A percentile compares a stretch with the other conserved stretches of the same genome.
phyloP scores from a whole-genome alignment of 2,888 invertebrate genomes.

The Oscheius sp. region DNA sequence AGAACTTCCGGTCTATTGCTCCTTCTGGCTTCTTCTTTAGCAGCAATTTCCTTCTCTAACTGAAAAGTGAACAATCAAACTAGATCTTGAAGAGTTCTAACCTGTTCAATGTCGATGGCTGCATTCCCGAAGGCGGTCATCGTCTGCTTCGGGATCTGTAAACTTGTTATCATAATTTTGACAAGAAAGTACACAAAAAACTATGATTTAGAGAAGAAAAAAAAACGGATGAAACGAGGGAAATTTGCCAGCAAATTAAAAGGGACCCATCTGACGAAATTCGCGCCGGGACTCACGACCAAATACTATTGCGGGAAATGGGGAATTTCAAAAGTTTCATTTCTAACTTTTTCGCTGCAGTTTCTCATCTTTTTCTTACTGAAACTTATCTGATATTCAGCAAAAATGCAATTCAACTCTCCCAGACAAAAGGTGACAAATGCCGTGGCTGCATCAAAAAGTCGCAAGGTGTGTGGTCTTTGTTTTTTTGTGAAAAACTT shows the following conservation, averaged over 20 bases:
- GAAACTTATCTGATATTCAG: background rate
- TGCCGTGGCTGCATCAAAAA: slow-evolving; percentile 2
- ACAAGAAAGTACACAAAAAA: background rate
- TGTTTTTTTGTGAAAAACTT: background rate
- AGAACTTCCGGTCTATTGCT: slow-evolving; percentile 43
- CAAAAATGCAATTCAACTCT: slow-evolving; percentile 18
- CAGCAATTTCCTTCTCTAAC: slow-evolving; percentile 72
- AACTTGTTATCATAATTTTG: background rate
- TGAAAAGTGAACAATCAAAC: slow-evolving; percentile 41
- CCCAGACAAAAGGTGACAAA: background rate
- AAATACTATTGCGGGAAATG: background rate
- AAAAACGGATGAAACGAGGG: background rate
- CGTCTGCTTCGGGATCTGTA: background rate
- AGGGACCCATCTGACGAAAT: background rate
- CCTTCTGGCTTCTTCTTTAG: slow-evolving; percentile 58
- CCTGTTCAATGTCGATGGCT: slow-evolving; percentile 63
- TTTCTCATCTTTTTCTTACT: background rate
- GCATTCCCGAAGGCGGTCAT: slow-evolving; percentile 61
- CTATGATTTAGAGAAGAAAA: background rate
- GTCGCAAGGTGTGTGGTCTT: background rate
- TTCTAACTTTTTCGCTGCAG: no score
- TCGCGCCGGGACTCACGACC: background rate
- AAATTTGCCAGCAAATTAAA: slow-evolving; percentile 4
- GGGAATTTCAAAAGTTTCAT: background rate
- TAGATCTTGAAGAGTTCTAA: slow-evolving; percentile 25